phyloP scores from a whole-genome alignment of 2,113 vertebrate species.

The Corythaixoides concolor region DNA sequence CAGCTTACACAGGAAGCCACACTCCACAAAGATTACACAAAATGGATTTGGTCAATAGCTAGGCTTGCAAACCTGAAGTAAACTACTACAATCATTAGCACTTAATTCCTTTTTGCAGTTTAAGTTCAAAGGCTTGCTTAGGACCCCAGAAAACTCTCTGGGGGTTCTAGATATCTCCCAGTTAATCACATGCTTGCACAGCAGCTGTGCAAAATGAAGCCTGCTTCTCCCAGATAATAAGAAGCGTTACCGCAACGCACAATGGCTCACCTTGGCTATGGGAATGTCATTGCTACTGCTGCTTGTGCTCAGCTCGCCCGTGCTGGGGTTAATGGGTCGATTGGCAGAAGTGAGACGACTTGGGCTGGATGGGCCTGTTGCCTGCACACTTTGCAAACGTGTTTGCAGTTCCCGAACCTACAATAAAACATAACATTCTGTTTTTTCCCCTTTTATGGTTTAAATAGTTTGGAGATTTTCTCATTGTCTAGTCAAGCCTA shows the following conservation, averaged over 20 bases:
- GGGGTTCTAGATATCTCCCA: not conserved
- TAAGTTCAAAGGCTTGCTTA: not conserved
- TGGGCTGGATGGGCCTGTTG: slow-evolving; percentile 80
- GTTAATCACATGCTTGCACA: not conserved
- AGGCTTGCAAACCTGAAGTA: slow-evolving; percentile 6
- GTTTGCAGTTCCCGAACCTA: slow-evolving; percentile 88
- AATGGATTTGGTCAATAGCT: not conserved
- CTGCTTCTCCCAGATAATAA: not conserved
- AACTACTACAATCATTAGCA: not conserved
- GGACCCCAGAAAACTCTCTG: not conserved
- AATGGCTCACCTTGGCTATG: slow-evolving; percentile 82
- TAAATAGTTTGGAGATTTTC: not conserved
- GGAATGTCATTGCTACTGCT: slow-evolving; percentile 90
- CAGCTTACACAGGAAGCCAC: not conserved
- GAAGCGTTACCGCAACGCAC: not conserved
- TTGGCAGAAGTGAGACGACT: slow-evolving; percentile 77
- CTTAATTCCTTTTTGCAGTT: slow-evolving; percentile 4
- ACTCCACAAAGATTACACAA: not conserved
- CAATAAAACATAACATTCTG: not conserved
- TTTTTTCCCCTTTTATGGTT: not conserved
- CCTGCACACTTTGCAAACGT: slow-evolving; percentile 83
- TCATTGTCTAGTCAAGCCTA: not conserved
- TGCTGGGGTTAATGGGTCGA: slow-evolving; percentile 86
- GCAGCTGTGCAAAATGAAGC: not conserved
- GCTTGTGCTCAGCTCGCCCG: slow-evolving; percentile 88